Percentiles rank a stretch among this genome's conserved stretches.
Evolutionary conservation across 2,113 vertebrate species (phyloP).

Genomic region (Passer domesticus): DNA sequence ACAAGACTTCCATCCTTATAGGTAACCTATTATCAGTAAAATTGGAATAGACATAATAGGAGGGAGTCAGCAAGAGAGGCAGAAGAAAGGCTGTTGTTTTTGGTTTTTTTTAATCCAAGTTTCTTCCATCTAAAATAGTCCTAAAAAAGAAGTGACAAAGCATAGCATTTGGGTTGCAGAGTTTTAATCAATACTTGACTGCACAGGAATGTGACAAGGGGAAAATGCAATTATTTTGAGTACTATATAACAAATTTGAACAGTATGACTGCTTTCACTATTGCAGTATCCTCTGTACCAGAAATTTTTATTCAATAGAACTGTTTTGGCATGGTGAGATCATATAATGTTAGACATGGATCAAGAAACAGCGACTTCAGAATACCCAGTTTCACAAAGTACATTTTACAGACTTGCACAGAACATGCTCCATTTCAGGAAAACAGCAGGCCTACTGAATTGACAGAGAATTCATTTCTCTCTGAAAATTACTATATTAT

Average conservation of each 20-base stretch:
- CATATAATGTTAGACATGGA: not conserved
- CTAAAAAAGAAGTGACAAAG: not conserved
- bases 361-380: not conserved
- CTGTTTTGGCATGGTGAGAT: not conserved
- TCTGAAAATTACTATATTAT: not conserved
- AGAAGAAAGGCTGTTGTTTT: not conserved
- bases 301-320: not conserved
- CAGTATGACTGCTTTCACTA: not conserved
- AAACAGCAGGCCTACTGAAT: not conserved
- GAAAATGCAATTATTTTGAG: not conserved
- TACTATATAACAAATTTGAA: not conserved
- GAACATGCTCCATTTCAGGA: not conserved
- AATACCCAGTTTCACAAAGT: not conserved
- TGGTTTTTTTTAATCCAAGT: not conserved
- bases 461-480: not conserved
- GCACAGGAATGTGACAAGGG: not conserved
- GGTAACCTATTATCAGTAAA: not conserved
- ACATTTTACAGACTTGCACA: not conserved
- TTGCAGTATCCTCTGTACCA: not conserved
- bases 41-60: not conserved
- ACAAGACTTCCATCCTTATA: not conserved
- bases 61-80: not conserved
- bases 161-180: not conserved
- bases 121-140: not conserved
- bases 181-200: not conserved